These are phyloP conservation scores for Calyptomena viridis DNA, from an alignment of 2,113 vertebrate genomes.

Conservation along the genomic window DNA sequence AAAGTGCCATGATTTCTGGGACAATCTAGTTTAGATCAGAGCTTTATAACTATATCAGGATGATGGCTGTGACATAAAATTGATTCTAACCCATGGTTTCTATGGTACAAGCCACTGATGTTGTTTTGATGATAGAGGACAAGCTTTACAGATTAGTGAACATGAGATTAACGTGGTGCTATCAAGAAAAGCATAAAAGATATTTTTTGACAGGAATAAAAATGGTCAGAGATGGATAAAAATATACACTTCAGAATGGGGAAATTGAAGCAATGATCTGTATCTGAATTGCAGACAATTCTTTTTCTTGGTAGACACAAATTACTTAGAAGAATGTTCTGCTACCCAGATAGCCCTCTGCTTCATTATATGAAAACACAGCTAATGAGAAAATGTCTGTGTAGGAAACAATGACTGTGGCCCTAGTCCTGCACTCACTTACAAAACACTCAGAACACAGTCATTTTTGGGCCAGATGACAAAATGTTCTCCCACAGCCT, in stretches of 20 bases:
- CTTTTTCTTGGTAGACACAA: conserved; percentile 6
- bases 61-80: conserved; percentile 42
- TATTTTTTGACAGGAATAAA: conserved; percentile 35
- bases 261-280: conserved; percentile 32
- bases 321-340: conserved; percentile 20
- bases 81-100: conserved; percentile 38
- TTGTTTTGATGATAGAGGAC: conserved; percentile 53
- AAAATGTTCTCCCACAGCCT: background rate
- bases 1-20: background rate
- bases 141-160: conserved; percentile 51
- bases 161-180: conserved; percentile 42
- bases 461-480: background rate
- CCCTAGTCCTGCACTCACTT: background rate
- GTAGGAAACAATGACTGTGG: background rate
- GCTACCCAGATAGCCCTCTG: background rate
- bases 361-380: background rate
- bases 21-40: background rate
- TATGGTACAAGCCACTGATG: conserved; percentile 11
- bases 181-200: conserved; percentile 49
- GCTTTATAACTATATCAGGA: conserved; percentile 1
- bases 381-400: conserved; percentile 2
- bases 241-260: conserved; percentile 1
- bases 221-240: conserved; percentile 19
- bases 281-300: conserved; percentile 21
- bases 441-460: background rate